Conservation (phyloP, 2,888 invertebrate genomes). For the Phortica magna region DNA sequence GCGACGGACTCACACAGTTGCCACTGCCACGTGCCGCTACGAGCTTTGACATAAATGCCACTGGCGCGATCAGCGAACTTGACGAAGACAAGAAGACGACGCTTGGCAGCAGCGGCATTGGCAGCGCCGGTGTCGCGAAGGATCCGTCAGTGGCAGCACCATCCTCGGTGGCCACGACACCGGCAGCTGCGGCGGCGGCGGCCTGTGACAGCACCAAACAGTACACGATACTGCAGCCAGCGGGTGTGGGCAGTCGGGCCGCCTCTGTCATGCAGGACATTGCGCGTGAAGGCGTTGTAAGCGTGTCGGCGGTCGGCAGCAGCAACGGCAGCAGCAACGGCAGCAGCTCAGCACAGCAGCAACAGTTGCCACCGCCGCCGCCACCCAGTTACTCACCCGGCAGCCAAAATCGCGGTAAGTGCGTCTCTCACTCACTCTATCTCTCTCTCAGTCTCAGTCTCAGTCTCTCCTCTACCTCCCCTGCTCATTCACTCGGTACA, state of each 20-base stretch:
- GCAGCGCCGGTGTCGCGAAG: neutral
- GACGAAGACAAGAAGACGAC: slow-evolving; percentile 29
- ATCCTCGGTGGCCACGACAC: slow-evolving; percentile 19
- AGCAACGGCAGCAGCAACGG: slow-evolving; percentile 59
- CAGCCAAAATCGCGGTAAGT: slow-evolving; percentile 87
- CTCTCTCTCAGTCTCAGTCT: neutral
- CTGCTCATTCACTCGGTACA: slow-evolving; percentile 26
- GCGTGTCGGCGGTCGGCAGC: slow-evolving; percentile 78
- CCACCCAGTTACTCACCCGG: slow-evolving; percentile 86
- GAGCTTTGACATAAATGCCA: slow-evolving; percentile 42
- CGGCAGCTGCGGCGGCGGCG: slow-evolving; percentile 61
- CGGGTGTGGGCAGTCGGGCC: slow-evolving; percentile 88
- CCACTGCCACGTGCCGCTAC: slow-evolving; percentile 41
- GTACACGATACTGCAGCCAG: slow-evolving; percentile 92
- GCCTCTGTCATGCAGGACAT: slow-evolving; percentile 90
- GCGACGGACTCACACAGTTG: slow-evolving; percentile 38
- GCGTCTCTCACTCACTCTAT: neutral
- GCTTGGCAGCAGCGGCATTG: slow-evolving; percentile 34
- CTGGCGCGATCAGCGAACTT: slow-evolving; percentile 15
- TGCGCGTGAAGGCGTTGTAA: slow-evolving; percentile 83
- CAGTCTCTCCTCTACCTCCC: neutral
- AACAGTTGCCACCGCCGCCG: slow-evolving; percentile 76
- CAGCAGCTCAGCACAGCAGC: slow-evolving; percentile 74
- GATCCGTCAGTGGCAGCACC: slow-evolving; percentile 19
- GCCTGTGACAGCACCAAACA: slow-evolving; percentile 81